Evolutionary conservation across 2,888 invertebrate genomes (phyloP), one percentile per base, ranked within the genome.

Genomic region (Phalera bucephala): DNA sequence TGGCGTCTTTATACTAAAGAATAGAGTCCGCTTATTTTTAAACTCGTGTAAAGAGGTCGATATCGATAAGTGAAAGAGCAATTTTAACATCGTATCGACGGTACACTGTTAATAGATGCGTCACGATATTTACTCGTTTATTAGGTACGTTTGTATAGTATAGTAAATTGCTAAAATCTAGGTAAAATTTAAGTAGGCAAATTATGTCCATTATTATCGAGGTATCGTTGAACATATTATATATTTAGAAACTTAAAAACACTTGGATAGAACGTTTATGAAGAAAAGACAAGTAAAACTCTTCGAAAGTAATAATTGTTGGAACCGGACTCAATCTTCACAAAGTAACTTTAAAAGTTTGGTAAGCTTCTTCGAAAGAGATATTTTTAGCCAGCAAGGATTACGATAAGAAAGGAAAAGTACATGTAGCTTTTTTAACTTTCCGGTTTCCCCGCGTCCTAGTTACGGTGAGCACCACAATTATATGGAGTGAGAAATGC

Each of bases 11-110:
- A 64, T 80, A 38, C 46, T 43, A 50, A 59, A 63, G 59, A 66
- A 72, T 66, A 64, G 52, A 58, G 60, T 59, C 55, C 57, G 59
- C 72, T 76, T 80, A 77, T 78, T 73, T 76, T 70, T 63, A 65
- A 22, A 56, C 45, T 63, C 49, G 36, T 35, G 45, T 56, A 69
- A 67, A 50, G 64, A 69, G 68, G 70, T 67, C 60, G 59, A 57
- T 58, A 52, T 50, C 47, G 41, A 56, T 67, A 64, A 57, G 50
- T 51, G 45, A 51, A 60, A 49, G 45, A 44, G 39, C 43, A 55
- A 33, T 35, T 41, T 44, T 38, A 36, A 15, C 23, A 23, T 13
- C 12, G 25, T 2, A 25, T 25, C 25, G 12, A 25, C 12, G 10
- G 22, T 5, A 5, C 5, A 5, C 22, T 22, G 22, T 22, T 22